Evolutionary conservation across 2,797 vertebrate species (phyloP).

Genomic region (Cyclura pinguis): DNA sequence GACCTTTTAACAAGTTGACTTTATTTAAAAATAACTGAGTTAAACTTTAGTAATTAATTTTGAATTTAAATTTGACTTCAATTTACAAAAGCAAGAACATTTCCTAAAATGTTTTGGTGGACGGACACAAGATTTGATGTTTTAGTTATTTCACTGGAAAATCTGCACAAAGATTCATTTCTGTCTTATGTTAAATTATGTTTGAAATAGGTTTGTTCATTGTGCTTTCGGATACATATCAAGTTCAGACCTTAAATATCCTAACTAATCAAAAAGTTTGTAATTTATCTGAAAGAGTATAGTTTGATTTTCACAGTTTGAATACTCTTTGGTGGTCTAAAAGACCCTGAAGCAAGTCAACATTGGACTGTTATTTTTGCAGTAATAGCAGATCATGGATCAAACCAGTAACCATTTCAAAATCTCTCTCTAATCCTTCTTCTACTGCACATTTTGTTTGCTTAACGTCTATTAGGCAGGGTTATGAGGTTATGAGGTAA

Average conservation of each 20-base stretch:
- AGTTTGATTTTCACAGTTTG: constrained; percentile 43
- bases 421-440: constrained; percentile 34
- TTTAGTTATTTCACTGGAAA: constrained; percentile 56
- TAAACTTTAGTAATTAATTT: background rate
- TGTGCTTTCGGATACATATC: constrained; percentile 42
- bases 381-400: constrained; percentile 38
- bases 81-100: background rate
- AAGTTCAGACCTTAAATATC: constrained; percentile 51
- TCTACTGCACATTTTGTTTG: constrained; percentile 30
- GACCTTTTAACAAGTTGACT: background rate
- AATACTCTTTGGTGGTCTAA: constrained; percentile 36
- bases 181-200: constrained; percentile 60
- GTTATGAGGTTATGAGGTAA: constrained; percentile 29
- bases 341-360: constrained; percentile 48
- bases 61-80: background rate
- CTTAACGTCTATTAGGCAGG: constrained; percentile 11
- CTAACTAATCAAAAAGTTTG: constrained; percentile 46
- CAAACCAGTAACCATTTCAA: constrained; percentile 24
- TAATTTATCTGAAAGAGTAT: constrained; percentile 54
- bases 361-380: constrained; percentile 14
- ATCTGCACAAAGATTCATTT: constrained; percentile 45
- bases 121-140: constrained; percentile 13
- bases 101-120: background rate
- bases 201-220: constrained; percentile 48
- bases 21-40: background rate